Base-by-base conservation (phyloP, 2,888 invertebrate species). In the Phorcus lineatus region DNA sequence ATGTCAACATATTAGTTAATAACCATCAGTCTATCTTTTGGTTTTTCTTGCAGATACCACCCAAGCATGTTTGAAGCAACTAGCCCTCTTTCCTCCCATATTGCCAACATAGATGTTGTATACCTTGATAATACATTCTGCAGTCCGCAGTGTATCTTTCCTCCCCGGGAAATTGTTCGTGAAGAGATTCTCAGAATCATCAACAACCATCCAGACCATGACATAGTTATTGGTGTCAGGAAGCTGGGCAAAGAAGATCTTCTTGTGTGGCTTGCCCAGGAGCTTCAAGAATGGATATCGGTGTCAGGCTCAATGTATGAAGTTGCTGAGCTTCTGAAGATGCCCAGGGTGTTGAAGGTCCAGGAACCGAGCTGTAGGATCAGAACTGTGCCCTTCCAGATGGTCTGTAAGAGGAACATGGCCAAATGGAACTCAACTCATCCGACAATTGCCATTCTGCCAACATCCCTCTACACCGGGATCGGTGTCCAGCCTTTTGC, bases 41-140 rank as follows among this genome's bases (percentile, higher is more conserved):
- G 2, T 47, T 17, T 36, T 11, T n/a, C n/a, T 70, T 70, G 2
- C 70, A 28, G 47, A 53, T 47, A 53, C 47, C 17, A 70, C 40
- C 24, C 57, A 16, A 54, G 53, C 6, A 31, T 82, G 57, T 52
- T 82, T 22, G 70, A 76, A 13, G 67, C 66, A 11, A 74, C 62
- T 0, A 67, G 67, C 6, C 62, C 54, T 52, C 57, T 83, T 1
- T 54, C 52, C 16, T 22, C 52, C 4, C 78, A 82, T 28, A 62
- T 80, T 28, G 85, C 81, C 6, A 82, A 86, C 11, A 85, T 93
- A 31, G 93, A 94, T 83, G 79, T 85, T 2, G 83, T 94, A 2
- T 93, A 93, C 84, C 83, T 94, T n/a, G 94, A 94, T 84, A 93
- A 94, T 84, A 94, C 93, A 0, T 94, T 92, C 83, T 93, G 92